Evolutionary conservation across 2,797 vertebrate genomes (phyloP).

Genomic region (Eutrigla gurnardus): DNA sequence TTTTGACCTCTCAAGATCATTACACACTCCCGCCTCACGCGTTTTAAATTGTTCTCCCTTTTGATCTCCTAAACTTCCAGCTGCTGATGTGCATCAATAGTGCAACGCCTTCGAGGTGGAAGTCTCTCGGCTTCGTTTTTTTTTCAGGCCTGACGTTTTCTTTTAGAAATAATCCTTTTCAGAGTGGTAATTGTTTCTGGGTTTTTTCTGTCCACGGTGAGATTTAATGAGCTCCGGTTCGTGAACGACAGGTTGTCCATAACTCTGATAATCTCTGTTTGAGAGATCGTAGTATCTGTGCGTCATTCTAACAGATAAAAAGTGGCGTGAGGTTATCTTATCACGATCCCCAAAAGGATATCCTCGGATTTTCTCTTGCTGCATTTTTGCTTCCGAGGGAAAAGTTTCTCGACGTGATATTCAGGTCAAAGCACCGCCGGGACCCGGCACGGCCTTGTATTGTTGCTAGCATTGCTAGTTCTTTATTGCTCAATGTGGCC

Average conservation of each 20-base stretch:
- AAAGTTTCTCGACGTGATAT: too few species aligned
- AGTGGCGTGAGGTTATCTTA: too few species aligned
- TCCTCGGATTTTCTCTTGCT: too few species aligned
- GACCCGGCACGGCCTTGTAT: too few species aligned
- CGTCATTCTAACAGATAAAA: neutral
- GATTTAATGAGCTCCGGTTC: conserved; percentile 41
- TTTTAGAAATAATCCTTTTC: conserved; percentile 39
- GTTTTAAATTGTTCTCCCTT: conserved; percentile 16
- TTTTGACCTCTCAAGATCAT: conserved; percentile 53
- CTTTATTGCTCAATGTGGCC: too few species aligned
- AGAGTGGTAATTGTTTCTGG: conserved; percentile 23
- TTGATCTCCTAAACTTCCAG: conserved; percentile 29
- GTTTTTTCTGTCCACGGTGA: conserved; percentile 1
- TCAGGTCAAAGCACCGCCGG: too few species aligned
- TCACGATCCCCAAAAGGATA: too few species aligned
- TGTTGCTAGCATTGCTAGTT: too few species aligned
- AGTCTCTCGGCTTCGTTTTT: conserved; percentile 33
- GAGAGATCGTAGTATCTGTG: neutral
- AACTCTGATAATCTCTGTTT: neutral
- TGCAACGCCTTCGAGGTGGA: conserved; percentile 5
- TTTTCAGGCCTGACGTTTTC: conserved; percentile 16
- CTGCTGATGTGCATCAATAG: conserved; percentile 26
- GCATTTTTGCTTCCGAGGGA: too few species aligned
- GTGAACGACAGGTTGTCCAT: conserved; percentile 43
- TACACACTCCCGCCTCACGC: conserved; percentile 26